These are phyloP conservation scores for Dipodomys merriami DNA, from an alignment of 2,113 vertebrate species.

Conservation along the genomic window DNA sequence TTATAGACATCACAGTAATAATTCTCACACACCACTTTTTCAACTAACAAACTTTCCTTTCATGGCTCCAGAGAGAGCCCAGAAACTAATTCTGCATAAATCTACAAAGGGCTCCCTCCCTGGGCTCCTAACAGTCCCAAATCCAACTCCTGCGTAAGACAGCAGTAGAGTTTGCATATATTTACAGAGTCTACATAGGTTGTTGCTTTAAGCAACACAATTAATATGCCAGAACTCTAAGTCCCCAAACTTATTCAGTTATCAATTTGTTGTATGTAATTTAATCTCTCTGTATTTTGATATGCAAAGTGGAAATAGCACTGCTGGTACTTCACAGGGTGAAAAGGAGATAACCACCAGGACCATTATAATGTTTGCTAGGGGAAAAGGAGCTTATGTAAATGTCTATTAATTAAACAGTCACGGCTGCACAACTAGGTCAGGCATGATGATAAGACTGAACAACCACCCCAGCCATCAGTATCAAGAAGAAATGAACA, in stretches of 20 bases:
- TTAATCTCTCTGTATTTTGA: constrained; percentile 77
- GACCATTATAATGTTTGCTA: constrained; percentile 64
- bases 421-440: constrained; percentile 74
- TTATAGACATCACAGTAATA: constrained; percentile 62
- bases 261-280: constrained; percentile 75
- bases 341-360: constrained; percentile 71
- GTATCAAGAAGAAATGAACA: constrained; percentile 50
- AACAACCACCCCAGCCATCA: constrained; percentile 30
- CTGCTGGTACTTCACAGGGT: constrained; percentile 68
- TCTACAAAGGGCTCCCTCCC: constrained; percentile 44
- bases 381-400: constrained; percentile 67
- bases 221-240: constrained; percentile 65
- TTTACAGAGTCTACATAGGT: constrained; percentile 50
- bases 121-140: constrained; percentile 27
- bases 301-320: constrained; percentile 75
- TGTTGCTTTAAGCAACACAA: constrained; percentile 72
- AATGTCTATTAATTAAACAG: constrained; percentile 78
- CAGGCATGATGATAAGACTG: constrained; percentile 62
- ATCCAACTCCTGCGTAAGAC: constrained; percentile 12
- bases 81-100: constrained; percentile 17
- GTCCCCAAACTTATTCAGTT: constrained; percentile 70
- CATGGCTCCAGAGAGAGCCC: constrained; percentile 36
- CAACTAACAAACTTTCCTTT: constrained; percentile 62
- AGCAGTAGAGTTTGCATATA: constrained; percentile 50
- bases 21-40: constrained; percentile 33